Evolutionary conservation across 2,113 vertebrate species (phyloP), one percentile per base, ranked within the genome.

Genomic region (Tragelaphus strepsiceros): DNA sequence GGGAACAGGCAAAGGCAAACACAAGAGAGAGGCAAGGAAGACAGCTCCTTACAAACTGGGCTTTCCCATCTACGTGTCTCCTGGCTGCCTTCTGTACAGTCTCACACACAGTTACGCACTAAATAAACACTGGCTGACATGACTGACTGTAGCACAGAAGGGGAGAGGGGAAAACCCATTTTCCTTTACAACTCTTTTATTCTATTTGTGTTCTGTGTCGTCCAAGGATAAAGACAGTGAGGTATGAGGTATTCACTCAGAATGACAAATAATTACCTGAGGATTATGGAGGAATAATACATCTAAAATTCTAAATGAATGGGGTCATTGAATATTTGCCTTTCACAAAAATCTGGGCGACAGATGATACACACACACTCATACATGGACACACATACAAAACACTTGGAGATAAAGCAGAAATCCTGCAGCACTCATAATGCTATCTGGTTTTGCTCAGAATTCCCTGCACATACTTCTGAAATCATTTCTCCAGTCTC

Each of bases 1-100:
- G 77, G 58, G 95, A 95, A 93, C 7, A 90, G 88, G 62, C 86
- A 94, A 82, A 93, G 58, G 46, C 14, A 51, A 94, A 94, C 30
- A 67, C 26, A 62, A 58, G 51, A 90, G 35, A 32, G 17, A n/a
- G 39, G 64, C 71, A 61, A 30, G 21, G 28, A 71, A 80, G 77
- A 22, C 87, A 81, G 93, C 51, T 54, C 61, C 80, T 85, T 62
- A 32, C 59, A 58, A 81, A 74, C 64, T 74, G 83, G 93, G 58
- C 51, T 96, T 96, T 94, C 64, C 84, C 90, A 30, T 81, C 58
- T 51, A 10, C 0, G 32, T 64, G 90, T 94, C 77, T 88, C 88
- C 83, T 53, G 88, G 90, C 86, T 95, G 95, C 85, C 78, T 87
- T 85, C 46, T 6, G 58, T 67, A 91, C 77, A 71, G 88, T 67